A percentile compares a stretch with the other conserved stretches of the same genome.
These are phyloP conservation scores for Bungarus multicinctus DNA, from an alignment of 2,113 vertebrate species.

Conservation along the genomic window DNA sequence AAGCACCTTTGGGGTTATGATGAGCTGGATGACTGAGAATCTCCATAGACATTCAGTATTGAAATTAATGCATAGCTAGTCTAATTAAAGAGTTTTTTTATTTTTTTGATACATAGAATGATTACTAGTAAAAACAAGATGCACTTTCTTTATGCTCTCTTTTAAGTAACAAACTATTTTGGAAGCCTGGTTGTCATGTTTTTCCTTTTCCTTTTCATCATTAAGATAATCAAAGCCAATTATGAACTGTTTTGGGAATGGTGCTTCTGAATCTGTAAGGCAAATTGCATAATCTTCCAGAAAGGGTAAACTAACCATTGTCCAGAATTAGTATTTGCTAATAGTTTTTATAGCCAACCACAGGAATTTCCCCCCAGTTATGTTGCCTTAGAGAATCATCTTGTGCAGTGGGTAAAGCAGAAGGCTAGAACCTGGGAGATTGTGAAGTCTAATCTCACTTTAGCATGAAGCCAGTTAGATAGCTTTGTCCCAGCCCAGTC, in stretches of 20 bases:
- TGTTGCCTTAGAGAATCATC: neutral
- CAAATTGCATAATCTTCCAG: neutral
- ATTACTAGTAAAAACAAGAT: neutral
- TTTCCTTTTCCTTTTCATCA: neutral
- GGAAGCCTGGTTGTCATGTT: neutral
- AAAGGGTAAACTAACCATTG: neutral
- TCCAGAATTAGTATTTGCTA: neutral
- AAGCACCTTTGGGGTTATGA: neutral
- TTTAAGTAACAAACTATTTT: neutral
- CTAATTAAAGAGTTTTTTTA: neutral
- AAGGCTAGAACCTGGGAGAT: neutral
- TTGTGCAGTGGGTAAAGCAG: neutral
- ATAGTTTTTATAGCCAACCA: neutral
- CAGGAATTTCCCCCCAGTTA: neutral
- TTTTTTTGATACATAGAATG: neutral
- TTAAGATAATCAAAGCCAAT: neutral
- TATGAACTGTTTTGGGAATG: neutral
- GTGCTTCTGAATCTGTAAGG: neutral
- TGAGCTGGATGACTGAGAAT: neutral
- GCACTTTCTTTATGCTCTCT: neutral
- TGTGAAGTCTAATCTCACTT: neutral
- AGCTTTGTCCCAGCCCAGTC: neutral
- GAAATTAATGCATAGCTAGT: neutral
- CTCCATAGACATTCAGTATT: neutral
- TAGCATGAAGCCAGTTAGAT: neutral